Percentiles rank a stretch among this genome's conserved stretches.
Evolutionary conservation across 2,888 invertebrate genomes (phyloP).

Genomic region (Chirona hameri): DNA sequence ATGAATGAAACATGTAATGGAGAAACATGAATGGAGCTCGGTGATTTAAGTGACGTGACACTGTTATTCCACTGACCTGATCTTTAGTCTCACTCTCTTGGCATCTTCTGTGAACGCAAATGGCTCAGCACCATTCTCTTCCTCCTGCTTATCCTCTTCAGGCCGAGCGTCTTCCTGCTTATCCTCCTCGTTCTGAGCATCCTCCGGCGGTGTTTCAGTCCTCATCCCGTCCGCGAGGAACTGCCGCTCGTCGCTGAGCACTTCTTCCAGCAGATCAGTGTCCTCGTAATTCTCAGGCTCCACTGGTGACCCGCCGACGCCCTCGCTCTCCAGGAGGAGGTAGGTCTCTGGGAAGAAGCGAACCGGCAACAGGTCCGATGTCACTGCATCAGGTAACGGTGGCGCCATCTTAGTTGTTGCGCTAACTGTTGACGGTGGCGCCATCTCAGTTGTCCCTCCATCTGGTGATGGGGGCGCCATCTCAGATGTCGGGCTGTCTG

Average conservation of each 20-base stretch:
- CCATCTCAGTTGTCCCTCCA: background rate
- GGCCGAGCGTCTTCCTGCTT: background rate
- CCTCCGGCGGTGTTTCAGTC: background rate
- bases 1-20: no score
- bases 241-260: background rate
- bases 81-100: background rate
- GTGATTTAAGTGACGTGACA: no score
- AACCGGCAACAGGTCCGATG: background rate
- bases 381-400: background rate
- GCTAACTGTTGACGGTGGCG: background rate
- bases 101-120: background rate
- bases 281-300: background rate
- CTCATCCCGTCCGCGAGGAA: background rate
- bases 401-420: background rate
- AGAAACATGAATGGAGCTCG: no score
- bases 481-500: background rate
- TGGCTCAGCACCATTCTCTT: background rate
- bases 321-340: slow-evolving; percentile 7
- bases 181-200: background rate
- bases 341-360: slow-evolving; percentile 2
- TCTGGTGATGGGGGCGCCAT: background rate
- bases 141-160: background rate
- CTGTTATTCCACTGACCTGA: background rate
- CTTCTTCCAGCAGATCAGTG: background rate
- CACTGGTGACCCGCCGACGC: no score